Evolutionary conservation across 2,888 invertebrate genomes (phyloP), one percentile per base, ranked within the genome.

Genomic region (Drosophila birchii): DNA sequence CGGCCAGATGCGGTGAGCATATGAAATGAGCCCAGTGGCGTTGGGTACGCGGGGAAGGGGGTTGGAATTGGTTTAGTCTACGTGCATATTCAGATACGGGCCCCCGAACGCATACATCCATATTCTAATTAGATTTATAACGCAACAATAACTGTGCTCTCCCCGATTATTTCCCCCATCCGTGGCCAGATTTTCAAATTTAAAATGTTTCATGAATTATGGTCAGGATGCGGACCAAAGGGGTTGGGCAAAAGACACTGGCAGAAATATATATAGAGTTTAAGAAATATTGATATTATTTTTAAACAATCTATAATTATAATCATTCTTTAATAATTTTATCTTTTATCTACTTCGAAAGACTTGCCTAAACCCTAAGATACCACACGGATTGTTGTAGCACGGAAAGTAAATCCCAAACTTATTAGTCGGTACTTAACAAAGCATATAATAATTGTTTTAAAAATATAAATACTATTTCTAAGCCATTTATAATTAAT

Each of bases 51-150:
- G 32, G 2, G 23, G 2, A 23, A 3, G 23, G 29, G 54, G 75
- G 49, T 39, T 70, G 70, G 71, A 73, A 76, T 69, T 57, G 56
- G 77, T 58, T 41, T 45, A 36, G 60, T 51, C 54, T 68, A 70
- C 59, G 67, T 79, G 76, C 73, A 69, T 70, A 75, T 78, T 67
- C 68, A 55, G 81, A 68, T 88, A 70, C 66, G 76, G 77, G 73
- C 63, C 58, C 14, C 64, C 76, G 82, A 59, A 53, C 38, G 32
- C 61, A 60, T 49, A 54, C 74, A 85, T 45, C 45, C 45, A 45
- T 82, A 84, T 85, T 89, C 88, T 85, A 85, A 85, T 85, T 85
- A 85, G 84, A 85, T 85, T 85, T 85, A 78, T 76, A 90, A 79
- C 75, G 78, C 77, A 80, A 78, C 86, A 72, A 76, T 79, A 85